Evolutionary conservation across 1,140 invertebrate genomes (phyloP), one percentile per base, ranked within the genome.

Genomic region (Gryllus bimaculatus): DNA sequence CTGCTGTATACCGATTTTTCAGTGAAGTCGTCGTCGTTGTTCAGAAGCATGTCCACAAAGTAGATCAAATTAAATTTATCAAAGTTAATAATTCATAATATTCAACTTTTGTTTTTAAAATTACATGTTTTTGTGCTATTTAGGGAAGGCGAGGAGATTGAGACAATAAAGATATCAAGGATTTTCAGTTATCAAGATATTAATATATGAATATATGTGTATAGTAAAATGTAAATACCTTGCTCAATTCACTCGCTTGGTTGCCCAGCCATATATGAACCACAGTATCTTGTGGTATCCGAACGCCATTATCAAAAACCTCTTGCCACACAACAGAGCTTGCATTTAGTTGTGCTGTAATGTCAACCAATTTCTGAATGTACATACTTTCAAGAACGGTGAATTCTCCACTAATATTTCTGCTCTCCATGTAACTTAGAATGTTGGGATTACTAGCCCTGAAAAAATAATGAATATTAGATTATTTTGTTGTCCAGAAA

Each of bases 311-410:
- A 81, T 93, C 91, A 84, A 95, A 93, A 0, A 98, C 94, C 87
- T 98, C 96, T 87, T 98, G 95, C 96, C 96, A 98, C 4, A 98
- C 93, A 39, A 97, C 89, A 76, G 92, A 89, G 15, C 86, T 90
- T 5, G 86, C 84, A 13, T 88, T 85, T 8, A 90, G 81, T 8
- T 82, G 80, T 8, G 82, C 78, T n/a, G 82, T 80, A 49, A 90
- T 89, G 18, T 89, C 85, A 5, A 94, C 82, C 2, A 94, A 78
- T 81, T 89, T 89, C 81, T 90, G 85, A 80, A 95, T 90, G 83
- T 93, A 95, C 80, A 90, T 89, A 80, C 89, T 86, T 84, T 95
- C 92, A 6, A 96, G 85, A 73, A 87, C 84, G 1, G 85, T 82
- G 84, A 92, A 88, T 76, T 87, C 87, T 82, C 84, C 87, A 0